phyloP scores from a whole-genome alignment of 2,888 invertebrate genomes.

The Acronicta alni region DNA sequence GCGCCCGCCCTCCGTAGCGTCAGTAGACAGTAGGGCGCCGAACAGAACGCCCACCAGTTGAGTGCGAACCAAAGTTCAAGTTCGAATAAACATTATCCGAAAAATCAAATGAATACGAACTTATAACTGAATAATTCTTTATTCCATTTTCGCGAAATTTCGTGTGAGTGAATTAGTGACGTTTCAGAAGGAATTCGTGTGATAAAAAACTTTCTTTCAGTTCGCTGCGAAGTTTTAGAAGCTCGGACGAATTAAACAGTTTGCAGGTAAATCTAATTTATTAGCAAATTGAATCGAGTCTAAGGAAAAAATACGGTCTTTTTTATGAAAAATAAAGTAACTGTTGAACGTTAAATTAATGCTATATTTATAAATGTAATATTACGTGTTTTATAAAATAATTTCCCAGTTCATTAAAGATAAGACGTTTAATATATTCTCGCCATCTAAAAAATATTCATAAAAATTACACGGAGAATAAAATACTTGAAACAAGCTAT shows the following conservation, averaged over 20 bases:
- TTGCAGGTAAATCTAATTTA: constrained; percentile 47
- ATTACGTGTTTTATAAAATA: too few species aligned
- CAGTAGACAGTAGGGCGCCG: constrained; percentile 76
- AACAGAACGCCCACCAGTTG: constrained; percentile 73
- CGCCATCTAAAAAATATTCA: too few species aligned
- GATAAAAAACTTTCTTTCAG: constrained; percentile 39
- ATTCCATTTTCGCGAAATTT: constrained; percentile 2
- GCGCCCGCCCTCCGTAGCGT: constrained; percentile 60
- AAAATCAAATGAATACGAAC: constrained; percentile 43
- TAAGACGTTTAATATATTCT: too few species aligned
- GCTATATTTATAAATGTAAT: too few species aligned
- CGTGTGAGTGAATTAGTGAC: constrained; percentile 46
- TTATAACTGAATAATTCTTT: constrained; percentile 7
- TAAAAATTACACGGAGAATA: too few species aligned
- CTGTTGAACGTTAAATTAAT: too few species aligned
- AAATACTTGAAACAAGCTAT: too few species aligned
- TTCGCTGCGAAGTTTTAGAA: constrained; percentile 47
- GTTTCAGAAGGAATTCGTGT: constrained; percentile 16
- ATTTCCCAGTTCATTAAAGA: too few species aligned
- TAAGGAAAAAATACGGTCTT: neutral
- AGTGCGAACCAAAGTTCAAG: constrained; percentile 67
- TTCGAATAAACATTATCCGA: constrained; percentile 61
- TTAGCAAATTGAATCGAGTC: constrained; percentile 9
- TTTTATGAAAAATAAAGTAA: neutral
- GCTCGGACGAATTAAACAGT: constrained; percentile 25